Evolutionary conservation across 2,797 vertebrate species (phyloP).

Genomic region (Mergus octosetaceus): DNA sequence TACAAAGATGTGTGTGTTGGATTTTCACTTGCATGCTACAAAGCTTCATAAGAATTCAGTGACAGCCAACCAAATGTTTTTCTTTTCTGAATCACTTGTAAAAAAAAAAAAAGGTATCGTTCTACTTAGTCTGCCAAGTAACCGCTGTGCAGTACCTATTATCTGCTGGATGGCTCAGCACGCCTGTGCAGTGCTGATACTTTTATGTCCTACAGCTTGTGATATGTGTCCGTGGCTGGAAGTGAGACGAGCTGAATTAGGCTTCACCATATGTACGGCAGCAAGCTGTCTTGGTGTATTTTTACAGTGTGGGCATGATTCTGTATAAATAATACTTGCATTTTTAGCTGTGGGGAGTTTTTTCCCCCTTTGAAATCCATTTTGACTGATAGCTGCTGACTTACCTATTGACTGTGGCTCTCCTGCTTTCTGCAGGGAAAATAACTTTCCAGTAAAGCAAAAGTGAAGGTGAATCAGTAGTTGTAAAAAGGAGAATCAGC

Average conservation of each 20-base stretch:
- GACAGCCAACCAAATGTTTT: not conserved
- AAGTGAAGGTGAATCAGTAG: conserved; percentile 56
- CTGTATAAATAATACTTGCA: not conserved
- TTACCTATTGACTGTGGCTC: not conserved
- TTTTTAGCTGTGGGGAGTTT: not conserved
- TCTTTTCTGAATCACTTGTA: not conserved
- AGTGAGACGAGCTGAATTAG: not conserved
- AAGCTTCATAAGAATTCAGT: not conserved
- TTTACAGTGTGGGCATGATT: not conserved
- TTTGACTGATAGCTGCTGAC: conserved; percentile 3
- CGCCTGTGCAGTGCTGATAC: not conserved
- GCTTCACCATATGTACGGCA: not conserved
- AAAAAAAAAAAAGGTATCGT: not conserved
- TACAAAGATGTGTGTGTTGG: not conserved
- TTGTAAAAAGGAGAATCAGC: conserved; percentile 52
- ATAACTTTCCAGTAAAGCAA: not conserved
- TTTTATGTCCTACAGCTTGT: not conserved
- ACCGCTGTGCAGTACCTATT: not conserved
- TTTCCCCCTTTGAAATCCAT: not conserved
- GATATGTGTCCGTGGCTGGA: not conserved
- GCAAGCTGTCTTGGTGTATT: not conserved
- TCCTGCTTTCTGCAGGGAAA: not conserved
- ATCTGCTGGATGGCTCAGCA: not conserved
- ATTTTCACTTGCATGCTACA: not conserved
- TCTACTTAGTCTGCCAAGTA: not conserved